Conservation (phyloP, 2,113 vertebrate genomes). For the Dermatemys mawii region DNA sequence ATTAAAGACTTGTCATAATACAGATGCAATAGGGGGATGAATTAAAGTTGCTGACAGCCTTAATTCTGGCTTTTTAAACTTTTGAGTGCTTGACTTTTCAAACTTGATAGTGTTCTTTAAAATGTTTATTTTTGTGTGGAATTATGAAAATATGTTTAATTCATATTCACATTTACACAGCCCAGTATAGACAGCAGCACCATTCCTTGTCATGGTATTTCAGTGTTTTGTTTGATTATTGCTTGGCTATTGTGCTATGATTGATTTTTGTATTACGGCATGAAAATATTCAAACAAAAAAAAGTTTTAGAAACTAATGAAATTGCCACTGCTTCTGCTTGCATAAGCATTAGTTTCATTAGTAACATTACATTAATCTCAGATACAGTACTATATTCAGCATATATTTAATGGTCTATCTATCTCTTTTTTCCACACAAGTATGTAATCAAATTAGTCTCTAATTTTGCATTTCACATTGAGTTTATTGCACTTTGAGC, state of each 20-base stretch:
- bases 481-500: background rate
- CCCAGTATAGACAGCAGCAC: background rate
- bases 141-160: background rate
- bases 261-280: background rate
- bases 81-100: background rate
- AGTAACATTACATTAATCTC: background rate
- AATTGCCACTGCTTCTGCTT: background rate
- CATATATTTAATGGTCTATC: background rate
- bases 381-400: background rate
- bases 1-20: background rate
- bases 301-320: constrained; percentile 7
- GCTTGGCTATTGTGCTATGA: background rate
- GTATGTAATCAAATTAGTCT: background rate
- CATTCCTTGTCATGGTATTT: background rate
- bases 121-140: background rate
- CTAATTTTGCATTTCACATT: background rate
- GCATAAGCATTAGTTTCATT: constrained; percentile 4
- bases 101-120: background rate
- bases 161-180: background rate
- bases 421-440: background rate
- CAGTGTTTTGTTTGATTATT: background rate
- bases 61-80: background rate
- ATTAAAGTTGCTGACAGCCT: background rate
- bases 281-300: constrained; percentile 1
- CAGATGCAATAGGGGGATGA: background rate